Evolutionary conservation across 2,888 invertebrate genomes (phyloP), one percentile per base, ranked within the genome.

Genomic region (Platynereis dumerilii): DNA sequence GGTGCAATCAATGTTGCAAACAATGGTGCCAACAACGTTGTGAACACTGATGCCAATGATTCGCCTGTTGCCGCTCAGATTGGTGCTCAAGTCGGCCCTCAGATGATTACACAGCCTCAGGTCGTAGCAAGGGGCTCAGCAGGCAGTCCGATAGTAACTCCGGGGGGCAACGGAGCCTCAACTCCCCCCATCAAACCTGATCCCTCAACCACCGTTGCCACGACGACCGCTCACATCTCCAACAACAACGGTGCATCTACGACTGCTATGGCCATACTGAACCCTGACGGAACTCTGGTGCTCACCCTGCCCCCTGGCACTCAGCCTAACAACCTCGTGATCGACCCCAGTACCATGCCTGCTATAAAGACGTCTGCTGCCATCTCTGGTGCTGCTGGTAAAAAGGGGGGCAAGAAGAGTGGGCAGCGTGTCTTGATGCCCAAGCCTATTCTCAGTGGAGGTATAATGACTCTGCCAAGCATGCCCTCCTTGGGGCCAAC

Each of bases 261-360:
- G 54, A 66, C 69, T 7, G 73, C 74, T 2, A 67, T 70, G 64
- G 48, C 72, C 24, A 69, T 72, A 15, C 34, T 34, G 7, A 34
- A 34, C 12, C 67, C 73, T 5, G 74, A 75, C 44, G 78, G 78
- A 3, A 76, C 79, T 1, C 78, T 82, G 28, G 72, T 82, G 28
- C 68, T 82, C 29, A 77, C 77, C 27, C 72, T 79, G 60, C 74
- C 75, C 26, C 74, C 76, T 69, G 56, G 73, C 73, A 27, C 58
- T 12, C 58, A 67, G 60, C 58, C 64, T 34, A 58, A 56, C 45
- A 34, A 56, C 29, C 24, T 65, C 24, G 55, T 60, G 39, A 44
- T 65, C 10, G 65, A 65, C 29, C 65, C 59, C 22, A 65, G 45
- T 29, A 22, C 55, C 2, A 55, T 65, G 34, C 65, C 65, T 2